These are phyloP conservation scores for Bombus haemorrhoidalis DNA, from an alignment of 1,140 invertebrate species.

Conservation along the genomic window DNA sequence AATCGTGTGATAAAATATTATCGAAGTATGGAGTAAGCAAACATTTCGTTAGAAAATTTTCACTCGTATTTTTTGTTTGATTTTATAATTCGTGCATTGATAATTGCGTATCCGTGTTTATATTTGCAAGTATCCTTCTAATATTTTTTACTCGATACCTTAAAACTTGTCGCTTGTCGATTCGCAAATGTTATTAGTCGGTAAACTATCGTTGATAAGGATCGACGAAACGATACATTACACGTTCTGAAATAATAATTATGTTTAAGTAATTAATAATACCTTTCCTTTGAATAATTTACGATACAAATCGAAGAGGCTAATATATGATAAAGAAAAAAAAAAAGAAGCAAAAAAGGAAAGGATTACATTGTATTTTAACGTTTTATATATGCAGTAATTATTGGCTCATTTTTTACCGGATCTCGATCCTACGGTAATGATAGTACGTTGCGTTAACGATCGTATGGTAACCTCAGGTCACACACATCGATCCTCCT, in stretches of 20 bases:
- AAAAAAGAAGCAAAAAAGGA: background rate
- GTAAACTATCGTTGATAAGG: too few species aligned
- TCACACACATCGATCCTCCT: conserved; percentile 60
- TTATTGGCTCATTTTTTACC: background rate
- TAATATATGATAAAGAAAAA: background rate
- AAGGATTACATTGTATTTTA: background rate
- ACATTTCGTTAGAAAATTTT: background rate
- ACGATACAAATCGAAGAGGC: background rate
- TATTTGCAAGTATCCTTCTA: background rate
- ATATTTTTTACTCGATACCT: background rate
- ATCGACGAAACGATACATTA: too few species aligned
- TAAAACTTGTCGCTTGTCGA: too few species aligned
- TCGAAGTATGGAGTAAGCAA: background rate
- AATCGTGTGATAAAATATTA: background rate
- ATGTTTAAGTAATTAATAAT: background rate
- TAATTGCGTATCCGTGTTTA: too few species aligned
- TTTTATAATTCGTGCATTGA: background rate
- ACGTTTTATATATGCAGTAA: background rate
- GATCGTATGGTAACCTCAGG: conserved; percentile 55
- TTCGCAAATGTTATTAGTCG: too few species aligned
- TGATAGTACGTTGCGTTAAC: conserved; percentile 41
- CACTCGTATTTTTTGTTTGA: background rate
- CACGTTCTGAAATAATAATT: background rate
- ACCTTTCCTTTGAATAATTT: background rate
- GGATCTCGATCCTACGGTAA: background rate